Evolutionary conservation across 2,888 invertebrate species (phyloP).

Genomic region (Drosophila neoperkinsi): DNA sequence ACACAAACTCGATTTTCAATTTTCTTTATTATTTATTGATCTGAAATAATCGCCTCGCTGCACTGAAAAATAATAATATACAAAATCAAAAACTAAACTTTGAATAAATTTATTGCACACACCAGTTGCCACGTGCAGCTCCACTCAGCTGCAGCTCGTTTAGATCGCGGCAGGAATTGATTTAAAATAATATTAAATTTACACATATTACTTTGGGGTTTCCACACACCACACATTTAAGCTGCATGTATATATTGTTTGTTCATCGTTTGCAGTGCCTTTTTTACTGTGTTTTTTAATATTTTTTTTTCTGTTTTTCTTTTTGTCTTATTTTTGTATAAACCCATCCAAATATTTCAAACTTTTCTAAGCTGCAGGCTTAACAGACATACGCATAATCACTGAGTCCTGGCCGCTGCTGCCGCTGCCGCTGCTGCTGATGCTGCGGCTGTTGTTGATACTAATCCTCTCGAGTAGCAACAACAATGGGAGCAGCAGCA

Average conservation of each 20-base stretch:
- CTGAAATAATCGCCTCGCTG: neutral
- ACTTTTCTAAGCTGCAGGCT: constrained; percentile 63
- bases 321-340: constrained; percentile 25
- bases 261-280: constrained; percentile 8
- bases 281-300: neutral
- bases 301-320: neutral
- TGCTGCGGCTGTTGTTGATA: constrained; percentile 20
- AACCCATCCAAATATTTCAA: constrained; percentile 54
- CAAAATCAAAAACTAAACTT: neutral
- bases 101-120: neutral
- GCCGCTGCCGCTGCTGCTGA: constrained; percentile 10
- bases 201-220: neutral
- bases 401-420: constrained; percentile 27
- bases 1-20: neutral
- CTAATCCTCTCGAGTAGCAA: constrained; percentile 45
- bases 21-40: neutral
- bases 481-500: constrained; percentile 15
- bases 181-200: constrained; percentile 4
- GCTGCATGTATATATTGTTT: constrained; percentile 20
- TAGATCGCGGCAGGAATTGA: neutral
- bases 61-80: neutral
- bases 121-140: neutral
- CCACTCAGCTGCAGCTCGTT: neutral
- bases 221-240: constrained; percentile 16
- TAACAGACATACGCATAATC: constrained; percentile 61